These are phyloP conservation scores for Dermolepida albohirtum DNA, from an alignment of 2,888 invertebrate genomes.

Conservation along the genomic window DNA sequence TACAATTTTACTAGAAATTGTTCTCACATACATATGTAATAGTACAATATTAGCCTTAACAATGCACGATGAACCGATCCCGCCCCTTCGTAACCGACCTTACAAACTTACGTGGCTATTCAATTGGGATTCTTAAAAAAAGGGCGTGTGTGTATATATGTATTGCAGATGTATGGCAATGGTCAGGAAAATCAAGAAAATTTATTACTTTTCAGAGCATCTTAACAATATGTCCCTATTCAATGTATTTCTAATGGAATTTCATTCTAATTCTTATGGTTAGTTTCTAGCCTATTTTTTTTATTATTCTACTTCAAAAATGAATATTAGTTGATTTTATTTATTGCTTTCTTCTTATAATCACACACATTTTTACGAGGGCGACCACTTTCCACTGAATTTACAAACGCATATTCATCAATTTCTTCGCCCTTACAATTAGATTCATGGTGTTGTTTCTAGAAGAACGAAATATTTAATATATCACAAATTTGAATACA, in stretches of 20 bases:
- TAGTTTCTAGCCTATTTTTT: not conserved
- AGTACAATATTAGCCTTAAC: constrained; percentile 25
- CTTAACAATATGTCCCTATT: constrained; percentile 19
- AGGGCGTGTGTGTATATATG: constrained; percentile 5
- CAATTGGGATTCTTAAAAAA: constrained; percentile 5
- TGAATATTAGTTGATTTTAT: too few relatives aligned
- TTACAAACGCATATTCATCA: too few relatives aligned
- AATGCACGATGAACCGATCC: constrained; percentile 13
- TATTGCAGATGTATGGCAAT: constrained; percentile 26
- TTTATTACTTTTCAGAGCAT: constrained; percentile 33
- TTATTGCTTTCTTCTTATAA: too few relatives aligned
- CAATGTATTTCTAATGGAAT: constrained; percentile 22
- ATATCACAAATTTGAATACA: too few relatives aligned
- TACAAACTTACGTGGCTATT: constrained; percentile 1
- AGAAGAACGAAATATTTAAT: too few relatives aligned
- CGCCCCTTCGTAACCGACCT: constrained; percentile 26
- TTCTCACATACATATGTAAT: constrained; percentile 13
- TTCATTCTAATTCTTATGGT: constrained; percentile 13
- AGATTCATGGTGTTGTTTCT: too few relatives aligned
- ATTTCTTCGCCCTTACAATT: too few relatives aligned
- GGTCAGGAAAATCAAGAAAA: constrained; percentile 11
- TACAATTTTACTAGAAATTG: constrained; percentile 33
- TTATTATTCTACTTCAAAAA: constrained; percentile 4
- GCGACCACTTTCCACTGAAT: too few relatives aligned
- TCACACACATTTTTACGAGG: too few relatives aligned